phyloP scores from a whole-genome alignment of 1,140 invertebrate genomes.

The Coptotermes formosanus region DNA sequence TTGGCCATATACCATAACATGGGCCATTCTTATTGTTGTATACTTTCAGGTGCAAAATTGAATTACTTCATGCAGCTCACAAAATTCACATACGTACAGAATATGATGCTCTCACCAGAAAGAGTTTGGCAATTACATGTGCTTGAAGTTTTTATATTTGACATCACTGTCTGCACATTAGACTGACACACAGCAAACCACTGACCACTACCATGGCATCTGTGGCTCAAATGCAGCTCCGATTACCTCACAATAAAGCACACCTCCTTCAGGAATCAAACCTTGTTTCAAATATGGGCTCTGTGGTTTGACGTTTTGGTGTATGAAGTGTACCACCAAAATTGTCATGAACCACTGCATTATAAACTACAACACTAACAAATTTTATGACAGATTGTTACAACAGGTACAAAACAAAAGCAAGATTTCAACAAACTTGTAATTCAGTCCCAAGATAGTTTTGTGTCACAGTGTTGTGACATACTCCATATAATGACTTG shows the following conservation, averaged over 20 bases:
- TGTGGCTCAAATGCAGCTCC: background rate
- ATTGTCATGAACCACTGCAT: background rate
- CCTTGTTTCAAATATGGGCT: background rate
- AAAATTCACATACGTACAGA: too few relatives aligned
- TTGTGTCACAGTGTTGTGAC: background rate
- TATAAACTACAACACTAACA: background rate
- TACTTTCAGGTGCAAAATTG: too few relatives aligned
- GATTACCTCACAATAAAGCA: background rate
- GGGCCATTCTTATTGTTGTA: too few relatives aligned
- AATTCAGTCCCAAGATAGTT: background rate
- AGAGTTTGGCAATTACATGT: too few relatives aligned
- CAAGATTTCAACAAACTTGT: background rate
- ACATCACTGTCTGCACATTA: too few relatives aligned
- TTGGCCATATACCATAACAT: too few relatives aligned
- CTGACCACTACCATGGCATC: too few relatives aligned
- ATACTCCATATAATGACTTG: background rate
- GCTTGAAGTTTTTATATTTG: too few relatives aligned
- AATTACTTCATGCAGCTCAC: too few relatives aligned
- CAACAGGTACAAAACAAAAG: background rate
- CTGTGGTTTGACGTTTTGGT: background rate
- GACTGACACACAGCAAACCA: too few relatives aligned
- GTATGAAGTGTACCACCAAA: background rate
- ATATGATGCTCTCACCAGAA: too few relatives aligned
- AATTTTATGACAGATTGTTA: background rate
- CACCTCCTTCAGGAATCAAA: background rate